Percentiles rank a stretch among this genome's conserved stretches.
These are phyloP conservation scores for Fragum sueziense DNA, from an alignment of 2,888 invertebrate genomes.

Conservation along the genomic window DNA sequence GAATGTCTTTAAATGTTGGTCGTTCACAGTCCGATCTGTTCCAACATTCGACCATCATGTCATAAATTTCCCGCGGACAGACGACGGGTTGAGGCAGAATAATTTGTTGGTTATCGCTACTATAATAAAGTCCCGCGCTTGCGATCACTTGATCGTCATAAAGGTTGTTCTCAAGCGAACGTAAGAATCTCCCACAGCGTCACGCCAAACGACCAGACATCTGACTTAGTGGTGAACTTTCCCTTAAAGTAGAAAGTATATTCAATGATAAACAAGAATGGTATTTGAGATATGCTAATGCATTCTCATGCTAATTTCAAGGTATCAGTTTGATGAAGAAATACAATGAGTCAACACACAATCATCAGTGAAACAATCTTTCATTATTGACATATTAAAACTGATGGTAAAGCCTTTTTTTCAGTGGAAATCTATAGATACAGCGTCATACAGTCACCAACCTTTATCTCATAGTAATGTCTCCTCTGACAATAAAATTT, in stretches of 20 bases:
- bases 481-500: too few relatives aligned
- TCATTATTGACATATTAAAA: too few relatives aligned
- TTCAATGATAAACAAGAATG: neutral
- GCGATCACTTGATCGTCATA: conserved; percentile 91
- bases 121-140: conserved; percentile 90
- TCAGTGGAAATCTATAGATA: too few relatives aligned
- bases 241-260: conserved; percentile 86
- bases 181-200: conserved; percentile 94
- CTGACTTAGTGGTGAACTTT: conserved; percentile 92
- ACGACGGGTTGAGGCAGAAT: conserved; percentile 88
- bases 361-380: too few relatives aligned
- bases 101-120: conserved; percentile 86
- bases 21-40: conserved; percentile 90
- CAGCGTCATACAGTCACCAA: too few relatives aligned
- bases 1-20: conserved; percentile 93
- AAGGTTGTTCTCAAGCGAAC: conserved; percentile 88
- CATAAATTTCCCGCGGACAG: conserved; percentile 94
- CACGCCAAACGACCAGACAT: conserved; percentile 95
- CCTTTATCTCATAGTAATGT: too few relatives aligned
- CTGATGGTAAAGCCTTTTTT: too few relatives aligned
- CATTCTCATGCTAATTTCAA: neutral
- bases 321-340: too few relatives aligned
- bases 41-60: conserved; percentile 96
- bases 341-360: too few relatives aligned
- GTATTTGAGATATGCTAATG: neutral